Evolutionary conservation across 2,888 invertebrate genomes (phyloP).

Genomic region (Sycophila texana): DNA sequence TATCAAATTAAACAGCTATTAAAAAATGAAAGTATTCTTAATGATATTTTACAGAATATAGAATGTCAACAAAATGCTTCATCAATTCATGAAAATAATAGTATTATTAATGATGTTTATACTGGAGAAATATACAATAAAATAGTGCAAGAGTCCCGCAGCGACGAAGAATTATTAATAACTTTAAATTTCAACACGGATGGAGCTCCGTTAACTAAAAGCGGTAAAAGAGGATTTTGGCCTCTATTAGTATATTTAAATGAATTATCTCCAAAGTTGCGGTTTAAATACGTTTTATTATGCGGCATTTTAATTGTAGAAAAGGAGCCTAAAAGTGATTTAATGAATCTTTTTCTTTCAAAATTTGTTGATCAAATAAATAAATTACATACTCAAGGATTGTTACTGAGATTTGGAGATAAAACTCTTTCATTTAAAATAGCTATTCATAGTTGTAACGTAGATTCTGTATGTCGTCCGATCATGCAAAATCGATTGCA

Average conservation of each 20-base stretch:
- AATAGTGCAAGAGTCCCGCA: neutral
- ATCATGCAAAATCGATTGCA: no score
- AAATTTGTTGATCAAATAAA: no score
- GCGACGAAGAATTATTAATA: neutral
- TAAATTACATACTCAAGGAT: no score
- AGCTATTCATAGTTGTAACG: no score
- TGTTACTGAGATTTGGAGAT: no score
- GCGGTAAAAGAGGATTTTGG: constrained; percentile 12
- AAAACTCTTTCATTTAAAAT: no score
- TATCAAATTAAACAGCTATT: constrained; percentile 9
- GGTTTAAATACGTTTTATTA: no score
- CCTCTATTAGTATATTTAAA: neutral
- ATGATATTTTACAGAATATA: constrained; percentile 1
- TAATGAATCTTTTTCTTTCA: no score
- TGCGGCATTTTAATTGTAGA: no score
- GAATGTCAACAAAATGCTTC: neutral
- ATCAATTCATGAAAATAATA: neutral
- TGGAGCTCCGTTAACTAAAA: constrained; percentile 14
- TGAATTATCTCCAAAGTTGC: no score
- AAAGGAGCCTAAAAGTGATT: no score
- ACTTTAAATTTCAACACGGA: neutral
- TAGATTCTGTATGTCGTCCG: no score
- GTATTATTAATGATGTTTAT: neutral
- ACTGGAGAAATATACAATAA: neutral
- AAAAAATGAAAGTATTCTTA: neutral